Conservation (phyloP, 2,113 vertebrate genomes). For the Ammodytes marinus region DNA sequence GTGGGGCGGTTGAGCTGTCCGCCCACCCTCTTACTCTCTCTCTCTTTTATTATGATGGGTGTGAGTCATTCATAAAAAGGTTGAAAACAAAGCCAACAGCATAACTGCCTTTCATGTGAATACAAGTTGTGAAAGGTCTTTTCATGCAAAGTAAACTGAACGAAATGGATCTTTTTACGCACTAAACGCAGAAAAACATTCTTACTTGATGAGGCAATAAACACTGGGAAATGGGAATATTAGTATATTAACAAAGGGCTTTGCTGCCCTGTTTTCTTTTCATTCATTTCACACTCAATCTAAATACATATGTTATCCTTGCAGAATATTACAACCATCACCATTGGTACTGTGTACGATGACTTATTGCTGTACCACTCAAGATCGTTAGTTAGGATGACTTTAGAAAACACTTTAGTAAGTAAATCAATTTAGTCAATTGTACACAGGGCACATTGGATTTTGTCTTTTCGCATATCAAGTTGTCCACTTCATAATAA, state of each 20-base stretch:
- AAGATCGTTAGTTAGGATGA: background rate
- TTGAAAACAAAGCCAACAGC: constrained; percentile 67
- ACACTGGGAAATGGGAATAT: constrained; percentile 43
- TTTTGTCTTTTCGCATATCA: too few relatives aligned
- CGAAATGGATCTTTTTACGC: constrained; percentile 7
- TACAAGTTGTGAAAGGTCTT: constrained; percentile 51
- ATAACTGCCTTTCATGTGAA: constrained; percentile 55
- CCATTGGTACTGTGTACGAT: constrained; percentile 15
- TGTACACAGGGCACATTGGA: too few relatives aligned
- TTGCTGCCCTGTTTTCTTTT: constrained; percentile 18
- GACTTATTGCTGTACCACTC: constrained; percentile 4
- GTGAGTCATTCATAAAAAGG: constrained; percentile 77
- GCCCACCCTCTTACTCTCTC: constrained; percentile 4
- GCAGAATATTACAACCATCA: constrained; percentile 31
- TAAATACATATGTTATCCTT: background rate
- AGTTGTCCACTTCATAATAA: background rate
- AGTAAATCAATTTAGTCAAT: too few relatives aligned
- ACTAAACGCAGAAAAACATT: constrained; percentile 26
- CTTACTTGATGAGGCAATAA: constrained; percentile 44
- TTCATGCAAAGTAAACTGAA: constrained; percentile 9
- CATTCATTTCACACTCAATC: constrained; percentile 39
- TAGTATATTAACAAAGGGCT: constrained; percentile 29
- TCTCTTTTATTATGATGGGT: constrained; percentile 23
- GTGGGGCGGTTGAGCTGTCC: constrained; percentile 43
- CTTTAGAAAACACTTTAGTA: too few relatives aligned